These are phyloP conservation scores for Lasioglossum lativentre DNA, from an alignment of 2,888 invertebrate genomes.

Conservation along the genomic window DNA sequence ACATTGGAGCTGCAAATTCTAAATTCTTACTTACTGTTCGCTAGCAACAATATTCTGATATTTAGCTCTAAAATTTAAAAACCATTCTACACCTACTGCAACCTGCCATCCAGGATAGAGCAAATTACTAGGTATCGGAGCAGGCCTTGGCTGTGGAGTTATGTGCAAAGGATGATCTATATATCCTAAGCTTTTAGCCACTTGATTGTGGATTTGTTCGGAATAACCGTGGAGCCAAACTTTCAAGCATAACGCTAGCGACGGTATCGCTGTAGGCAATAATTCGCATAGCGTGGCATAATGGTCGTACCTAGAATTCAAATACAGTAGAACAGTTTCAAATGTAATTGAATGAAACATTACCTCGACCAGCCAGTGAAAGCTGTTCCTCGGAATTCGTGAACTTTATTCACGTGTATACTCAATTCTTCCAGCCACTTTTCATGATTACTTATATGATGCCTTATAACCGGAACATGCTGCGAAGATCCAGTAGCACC, in stretches of 20 bases:
- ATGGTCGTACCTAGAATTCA: slow-evolving; percentile 88
- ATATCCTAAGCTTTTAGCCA: slow-evolving; percentile 84
- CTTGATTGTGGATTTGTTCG: slow-evolving; percentile 84
- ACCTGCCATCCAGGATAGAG: slow-evolving; percentile 85
- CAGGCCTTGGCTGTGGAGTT: slow-evolving; percentile 83
- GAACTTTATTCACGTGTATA: slow-evolving; percentile 85
- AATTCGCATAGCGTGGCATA: slow-evolving; percentile 90
- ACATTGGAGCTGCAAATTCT: not conserved
- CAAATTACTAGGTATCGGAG: slow-evolving; percentile 83
- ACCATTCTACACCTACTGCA: slow-evolving; percentile 85
- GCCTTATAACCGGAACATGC: slow-evolving; percentile 88
- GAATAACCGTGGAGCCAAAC: slow-evolving; percentile 86
- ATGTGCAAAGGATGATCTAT: slow-evolving; percentile 82
- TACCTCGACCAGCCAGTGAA: slow-evolving; percentile 92
- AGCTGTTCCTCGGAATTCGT: slow-evolving; percentile 88
- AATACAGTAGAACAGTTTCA: not conserved
- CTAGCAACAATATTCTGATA: slow-evolving; percentile 85
- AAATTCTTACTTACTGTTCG: slow-evolving; percentile 85
- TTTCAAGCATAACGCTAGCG: slow-evolving; percentile 87
- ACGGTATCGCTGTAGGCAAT: slow-evolving; percentile 88
- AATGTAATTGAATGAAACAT: slow-evolving; percentile 17
- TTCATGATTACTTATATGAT: slow-evolving; percentile 91
- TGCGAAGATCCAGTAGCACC: slow-evolving; percentile 93
- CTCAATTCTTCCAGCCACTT: slow-evolving; percentile 89
- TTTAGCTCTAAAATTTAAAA: slow-evolving; percentile 85